Evolutionary conservation across 2,888 invertebrate genomes (phyloP), one percentile per base, ranked within the genome.

Genomic region (Clostera curtula): DNA sequence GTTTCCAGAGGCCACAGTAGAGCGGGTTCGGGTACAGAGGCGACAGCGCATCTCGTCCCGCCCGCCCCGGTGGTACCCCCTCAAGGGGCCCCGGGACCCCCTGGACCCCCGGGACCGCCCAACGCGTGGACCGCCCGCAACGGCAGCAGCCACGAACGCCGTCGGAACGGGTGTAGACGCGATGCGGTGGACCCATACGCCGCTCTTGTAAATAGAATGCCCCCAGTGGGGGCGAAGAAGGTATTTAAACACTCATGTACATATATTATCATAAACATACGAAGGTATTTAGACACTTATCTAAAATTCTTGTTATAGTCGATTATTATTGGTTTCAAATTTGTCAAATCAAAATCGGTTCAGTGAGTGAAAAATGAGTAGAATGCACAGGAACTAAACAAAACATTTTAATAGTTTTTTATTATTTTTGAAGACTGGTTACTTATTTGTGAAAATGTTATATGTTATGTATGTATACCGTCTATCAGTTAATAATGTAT

Each of bases 141-240:
- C 56, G 73, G 74, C 21, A 17, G 27, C 43, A 28, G 34, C 29
- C 53, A 48, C 35, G 60, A 67, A 29, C 57, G 69, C 0, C 51
- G 67, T 5, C 62, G 73, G 30, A 79, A 77, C 53, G 77, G 79
- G 7, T 68, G 66, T 41, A 47, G 65, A 29, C 49, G 66, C 15
- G 55, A 55, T 18, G 38, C 60, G 11, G 39, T 67, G 3, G 82
- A 84, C 43, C 64, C 75, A 0, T 85, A 84, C 50, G 59, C 79
- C 7, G 79, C 80, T 19, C 70, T 84, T 12, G 83, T 82, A 0
- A 64, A 75, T 15, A 56, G 68, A 21, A 63, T 85, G 49, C 83
- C 84, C 1, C 68, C 72, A 1, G 71, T 68, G 1, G 83, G 83
- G 0, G 72, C 62, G 6, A 84, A 83, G 44, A 84, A 84, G 76